A percentile compares a stretch with the other conserved stretches of the same genome.
Evolutionary conservation across 2,888 invertebrate genomes (phyloP).

Genomic region (Temnothorax rugatulus): DNA sequence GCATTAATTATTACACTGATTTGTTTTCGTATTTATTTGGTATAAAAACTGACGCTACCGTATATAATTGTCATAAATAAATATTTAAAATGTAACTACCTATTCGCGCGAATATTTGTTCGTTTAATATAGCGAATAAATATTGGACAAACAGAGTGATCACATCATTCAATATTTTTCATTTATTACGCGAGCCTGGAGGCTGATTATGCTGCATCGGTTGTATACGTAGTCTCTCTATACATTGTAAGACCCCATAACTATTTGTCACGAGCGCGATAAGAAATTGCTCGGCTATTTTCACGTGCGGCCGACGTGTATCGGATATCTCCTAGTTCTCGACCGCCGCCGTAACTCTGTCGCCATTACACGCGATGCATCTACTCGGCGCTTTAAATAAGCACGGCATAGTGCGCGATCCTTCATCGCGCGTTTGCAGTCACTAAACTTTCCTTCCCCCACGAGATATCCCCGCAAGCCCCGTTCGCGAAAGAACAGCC

Average conservation of each 20-base stretch:
- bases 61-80: constrained; percentile 27
- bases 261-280: constrained; percentile 45
- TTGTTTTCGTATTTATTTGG: neutral
- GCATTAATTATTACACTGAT: constrained; percentile 18
- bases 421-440: constrained; percentile 43
- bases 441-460: neutral
- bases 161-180: constrained; percentile 3
- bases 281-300: constrained; percentile 45
- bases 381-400: constrained; percentile 39
- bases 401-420: constrained; percentile 40
- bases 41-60: constrained; percentile 8
- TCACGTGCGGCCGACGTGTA: constrained; percentile 29
- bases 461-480: neutral
- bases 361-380: constrained; percentile 45
- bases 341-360: constrained; percentile 38
- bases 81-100: neutral
- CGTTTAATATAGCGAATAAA: neutral
- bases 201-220: constrained; percentile 33
- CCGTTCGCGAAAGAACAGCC: neutral
- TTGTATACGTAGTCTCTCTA: neutral
- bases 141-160: neutral
- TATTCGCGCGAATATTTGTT: neutral
- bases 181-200: neutral
- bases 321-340: constrained; percentile 48
- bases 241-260: constrained; percentile 11